Conservation (phyloP, 2,888 invertebrate genomes). For the Itoplectis maculator region DNA sequence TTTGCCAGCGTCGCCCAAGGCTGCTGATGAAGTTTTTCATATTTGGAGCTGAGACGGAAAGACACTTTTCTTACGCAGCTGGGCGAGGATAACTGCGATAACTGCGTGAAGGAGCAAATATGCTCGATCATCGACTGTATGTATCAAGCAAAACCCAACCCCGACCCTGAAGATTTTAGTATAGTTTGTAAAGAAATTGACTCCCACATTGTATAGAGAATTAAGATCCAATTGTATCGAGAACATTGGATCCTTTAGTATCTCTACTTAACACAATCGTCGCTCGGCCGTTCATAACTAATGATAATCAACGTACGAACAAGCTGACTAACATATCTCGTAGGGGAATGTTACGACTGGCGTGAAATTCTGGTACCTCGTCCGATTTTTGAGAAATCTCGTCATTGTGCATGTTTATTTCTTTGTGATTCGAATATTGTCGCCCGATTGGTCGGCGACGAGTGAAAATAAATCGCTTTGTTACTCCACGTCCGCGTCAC, state of each 20-base stretch:
- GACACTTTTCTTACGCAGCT: neutral
- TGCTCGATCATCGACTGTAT: conserved; percentile 14
- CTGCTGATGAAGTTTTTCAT: neutral
- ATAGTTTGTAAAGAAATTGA: conserved; percentile 35
- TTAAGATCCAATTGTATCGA: conserved; percentile 39
- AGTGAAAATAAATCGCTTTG: neutral
- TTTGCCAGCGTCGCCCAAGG: neutral
- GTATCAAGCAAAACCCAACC: conserved; percentile 21
- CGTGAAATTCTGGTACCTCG: conserved; percentile 42
- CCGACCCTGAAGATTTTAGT: conserved; percentile 9
- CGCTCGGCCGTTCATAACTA: conserved; percentile 22
- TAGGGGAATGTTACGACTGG: conserved; percentile 45
- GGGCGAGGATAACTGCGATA: neutral
- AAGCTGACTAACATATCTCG: conserved; percentile 46
- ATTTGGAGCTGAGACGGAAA: neutral
- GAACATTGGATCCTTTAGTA: conserved; percentile 45
- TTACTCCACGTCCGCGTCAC: neutral
- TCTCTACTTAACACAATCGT: conserved; percentile 44
- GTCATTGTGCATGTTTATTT: conserved; percentile 57
- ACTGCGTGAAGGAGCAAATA: conserved; percentile 13
- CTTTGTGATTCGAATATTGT: conserved; percentile 26
- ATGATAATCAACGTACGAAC: conserved; percentile 39
- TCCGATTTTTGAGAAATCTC: conserved; percentile 45
- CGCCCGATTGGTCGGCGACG: neutral
- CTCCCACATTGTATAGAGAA: conserved; percentile 37